These are phyloP conservation scores for Zaprionus taronus DNA, from an alignment of 1,140 invertebrate genomes.

Conservation along the genomic window DNA sequence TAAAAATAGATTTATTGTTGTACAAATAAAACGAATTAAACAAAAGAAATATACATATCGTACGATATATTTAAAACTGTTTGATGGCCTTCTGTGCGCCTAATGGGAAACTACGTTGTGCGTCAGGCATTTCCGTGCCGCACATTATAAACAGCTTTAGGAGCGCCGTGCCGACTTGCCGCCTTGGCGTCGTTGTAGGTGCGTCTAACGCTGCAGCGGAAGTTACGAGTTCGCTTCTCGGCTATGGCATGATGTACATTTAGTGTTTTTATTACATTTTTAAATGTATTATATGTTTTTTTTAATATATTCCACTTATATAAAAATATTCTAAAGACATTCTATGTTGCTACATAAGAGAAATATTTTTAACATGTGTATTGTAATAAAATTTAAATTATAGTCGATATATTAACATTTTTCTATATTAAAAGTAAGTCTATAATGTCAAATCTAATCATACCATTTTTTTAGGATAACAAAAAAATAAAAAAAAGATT, in stretches of 20 bases:
- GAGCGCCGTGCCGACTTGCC: accelerated
- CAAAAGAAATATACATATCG: not conserved
- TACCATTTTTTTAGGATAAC: not conserved
- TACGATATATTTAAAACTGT: not conserved
- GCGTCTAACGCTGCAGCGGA: not conserved
- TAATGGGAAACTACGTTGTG: not conserved
- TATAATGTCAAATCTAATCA: too few species aligned
- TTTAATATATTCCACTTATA: not conserved
- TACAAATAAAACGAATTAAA: not conserved
- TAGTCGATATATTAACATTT: too few species aligned
- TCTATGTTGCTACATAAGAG: too few species aligned
- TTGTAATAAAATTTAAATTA: too few species aligned
- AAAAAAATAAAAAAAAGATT: not conserved
- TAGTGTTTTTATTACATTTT: not conserved
- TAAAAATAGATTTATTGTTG: not conserved
- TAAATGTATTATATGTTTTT: not conserved
- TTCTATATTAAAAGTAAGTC: too few species aligned
- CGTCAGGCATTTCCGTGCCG: not conserved
- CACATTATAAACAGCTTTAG: constrained; percentile 1
- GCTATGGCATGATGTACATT: not conserved
- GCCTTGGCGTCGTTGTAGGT: not conserved
- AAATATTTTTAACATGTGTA: too few species aligned
- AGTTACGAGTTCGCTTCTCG: not conserved
- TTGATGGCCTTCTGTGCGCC: not conserved
- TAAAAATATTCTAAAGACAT: not conserved